Percentiles rank a stretch among this genome's conserved stretches.
phyloP scores from a whole-genome alignment of 2,888 invertebrate species.

The Euplagia quadripunctaria region DNA sequence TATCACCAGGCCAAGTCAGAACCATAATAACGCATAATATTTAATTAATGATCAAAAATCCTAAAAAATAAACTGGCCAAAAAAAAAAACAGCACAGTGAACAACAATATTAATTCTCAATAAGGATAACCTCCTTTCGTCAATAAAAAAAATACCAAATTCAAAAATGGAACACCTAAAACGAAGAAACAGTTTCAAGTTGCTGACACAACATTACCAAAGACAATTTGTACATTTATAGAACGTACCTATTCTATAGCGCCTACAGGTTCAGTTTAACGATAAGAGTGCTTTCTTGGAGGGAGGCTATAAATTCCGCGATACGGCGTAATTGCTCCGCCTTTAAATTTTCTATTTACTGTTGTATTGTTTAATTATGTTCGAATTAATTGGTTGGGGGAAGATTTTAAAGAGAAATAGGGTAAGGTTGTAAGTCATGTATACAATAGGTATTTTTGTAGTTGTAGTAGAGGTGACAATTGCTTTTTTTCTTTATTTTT shows the following conservation, averaged over 20 bases:
- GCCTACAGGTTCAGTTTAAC: slow-evolving; percentile 26
- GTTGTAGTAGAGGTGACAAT: background rate
- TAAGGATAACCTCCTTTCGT: background rate
- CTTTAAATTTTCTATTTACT: slow-evolving; percentile 54
- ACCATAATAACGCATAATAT: too few relatives aligned
- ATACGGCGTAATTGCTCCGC: slow-evolving; percentile 47
- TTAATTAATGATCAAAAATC: too few relatives aligned
- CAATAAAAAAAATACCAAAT: background rate
- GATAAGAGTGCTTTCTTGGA: slow-evolving; percentile 50
- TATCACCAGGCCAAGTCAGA: too few relatives aligned
- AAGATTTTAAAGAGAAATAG: slow-evolving; percentile 14
- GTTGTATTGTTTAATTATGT: slow-evolving; percentile 41
- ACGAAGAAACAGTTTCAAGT: slow-evolving; percentile 6
- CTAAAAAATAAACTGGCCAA: too few relatives aligned
- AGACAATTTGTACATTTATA: slow-evolving; percentile 20
- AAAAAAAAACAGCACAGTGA: background rate
- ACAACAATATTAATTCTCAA: background rate
- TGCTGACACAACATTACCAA: slow-evolving; percentile 8
- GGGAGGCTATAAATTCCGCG: slow-evolving; percentile 48
- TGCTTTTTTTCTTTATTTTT: background rate
- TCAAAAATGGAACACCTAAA: slow-evolving; percentile 12
- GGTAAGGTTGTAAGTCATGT: slow-evolving; percentile 12
- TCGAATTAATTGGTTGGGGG: slow-evolving; percentile 37
- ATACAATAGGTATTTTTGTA: background rate
- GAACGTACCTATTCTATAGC: slow-evolving; percentile 13